Base-by-base conservation (phyloP, 2,113 vertebrate species). In the Riparia riparia region DNA sequence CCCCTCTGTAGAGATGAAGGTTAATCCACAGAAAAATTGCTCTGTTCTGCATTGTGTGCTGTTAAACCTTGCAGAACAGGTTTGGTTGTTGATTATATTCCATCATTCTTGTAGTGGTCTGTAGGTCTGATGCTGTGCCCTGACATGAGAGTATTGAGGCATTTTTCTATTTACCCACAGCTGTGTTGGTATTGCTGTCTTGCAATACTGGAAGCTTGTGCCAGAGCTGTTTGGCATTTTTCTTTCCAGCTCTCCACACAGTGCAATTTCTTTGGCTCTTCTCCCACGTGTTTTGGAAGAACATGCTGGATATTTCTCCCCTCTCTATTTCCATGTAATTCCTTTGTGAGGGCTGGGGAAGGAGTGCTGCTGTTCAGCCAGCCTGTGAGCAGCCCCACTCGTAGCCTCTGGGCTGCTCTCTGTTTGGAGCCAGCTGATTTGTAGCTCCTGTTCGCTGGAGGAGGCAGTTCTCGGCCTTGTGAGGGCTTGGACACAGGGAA, bases 21-120 rank as follows among this genome's bases (percentile, higher is more conserved):
- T 93, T 96, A 96, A 93, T 91, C 84, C 45, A 61, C 57, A 79
- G 90, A 57, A 90, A 91, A 92, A 87, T 72, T 49, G 65, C 34
- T 86, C 17, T 61, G 11, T 68, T 82, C 44, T 77, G 28, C 31
- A 49, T 49, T 91, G 45, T 72, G 25, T 71, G 37, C 49, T 2
- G 1, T 82, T 89, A 57, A 82, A 24, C 82, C 81, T 72, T 65
- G 54, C 73, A 61, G 47, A 82, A 72, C 0, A 0, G 7, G 42
- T 47, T 91, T 57, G 66, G 25, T 53, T 81, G 26, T 41, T 71
- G 57, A 49, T 77, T 56, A 14, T 53, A 81, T 49, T 60, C 61
- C 70, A 60, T 76, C 57, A 17, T n/a, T 95, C n/a, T 37, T 79
- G 9, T 32, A 37, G 14, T 26, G 39, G n/a, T 53, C 45, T 53